Evolutionary conservation across 1,140 invertebrate genomes (phyloP), one percentile per base, ranked within the genome.

Genomic region (Atta cephalotes): DNA sequence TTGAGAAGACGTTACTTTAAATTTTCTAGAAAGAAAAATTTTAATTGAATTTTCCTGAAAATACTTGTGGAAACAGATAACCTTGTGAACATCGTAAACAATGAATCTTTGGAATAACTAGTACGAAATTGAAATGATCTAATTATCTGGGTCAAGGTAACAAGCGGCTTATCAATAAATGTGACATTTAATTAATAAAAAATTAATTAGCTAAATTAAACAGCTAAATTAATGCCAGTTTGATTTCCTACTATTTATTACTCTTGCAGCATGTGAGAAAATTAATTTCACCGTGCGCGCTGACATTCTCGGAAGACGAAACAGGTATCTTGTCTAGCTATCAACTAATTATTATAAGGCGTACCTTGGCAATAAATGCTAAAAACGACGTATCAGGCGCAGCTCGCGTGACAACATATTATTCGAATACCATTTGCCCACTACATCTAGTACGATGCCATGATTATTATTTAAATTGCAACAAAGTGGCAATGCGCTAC

Each of bases 381-480:
- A 51, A 74, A 74, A 76, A 49, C 56, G 18, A 12, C 39, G 10
- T 62, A 82, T 74, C 80, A 74, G 28, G 7, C 80, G 80, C 25
- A 39, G 21, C 25, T 76, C 25, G 71, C 80, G 56, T 76, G 80
- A 84, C 80, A 84, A 51, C 80, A 14, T 84, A 84, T 82, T 82
- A 82, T 84, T 84, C 80, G 80, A 62, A 31, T 62, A 35, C 35
- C 70, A 62, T 62, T 84, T 21, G 80, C 35, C 39, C 39, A 45
- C 39, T 45, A 10, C 1, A 45, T 49, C n/a, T 49, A 31, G 62
- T 21, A 68, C 51, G n/a, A 10, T 25, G 79, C 25, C 70, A 18
- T 35, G 70, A 84, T 84, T 84, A 84, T 84, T 72, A 84, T 84
- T 84, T 84, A 84, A 84, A 76, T 84, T 84, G 70, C 70, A 82